phyloP scores from a whole-genome alignment of 2,113 vertebrate genomes.

The Amphilophus citrinellus region DNA sequence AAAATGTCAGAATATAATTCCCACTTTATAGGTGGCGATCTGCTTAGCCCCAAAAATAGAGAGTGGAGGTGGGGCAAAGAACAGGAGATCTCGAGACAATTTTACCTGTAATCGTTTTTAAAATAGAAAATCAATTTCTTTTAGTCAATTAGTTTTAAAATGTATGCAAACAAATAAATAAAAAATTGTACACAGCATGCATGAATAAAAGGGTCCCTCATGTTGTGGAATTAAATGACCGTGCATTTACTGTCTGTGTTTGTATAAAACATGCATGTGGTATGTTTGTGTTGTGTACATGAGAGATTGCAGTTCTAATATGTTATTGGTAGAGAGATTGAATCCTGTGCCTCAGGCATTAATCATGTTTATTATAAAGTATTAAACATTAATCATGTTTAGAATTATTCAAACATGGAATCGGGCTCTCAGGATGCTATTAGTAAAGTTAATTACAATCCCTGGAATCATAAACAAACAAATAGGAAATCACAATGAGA shows the following conservation, averaged over 20 bases:
- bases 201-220: not conserved
- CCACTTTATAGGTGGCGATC: not conserved
- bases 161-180: not conserved
- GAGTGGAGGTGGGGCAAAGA: too few species aligned
- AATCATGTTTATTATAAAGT: conserved; percentile 40
- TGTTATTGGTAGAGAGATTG: conserved; percentile 22
- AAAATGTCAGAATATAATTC: conserved; percentile 36
- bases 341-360: conserved; percentile 18
- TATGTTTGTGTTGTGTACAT: not conserved
- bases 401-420: conserved; percentile 16
- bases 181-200: not conserved
- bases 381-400: conserved; percentile 53
- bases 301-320: conserved; percentile 6
- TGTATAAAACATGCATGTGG: not conserved
- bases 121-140: not conserved
- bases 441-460: conserved; percentile 46
- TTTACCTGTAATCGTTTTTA: not conserved
- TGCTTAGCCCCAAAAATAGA: not conserved
- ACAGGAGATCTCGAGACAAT: not conserved
- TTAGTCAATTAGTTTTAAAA: too few species aligned
- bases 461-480: conserved; percentile 28
- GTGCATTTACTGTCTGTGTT: not conserved
- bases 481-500: not conserved
- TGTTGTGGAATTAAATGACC: not conserved
- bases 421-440: conserved; percentile 33